phyloP scores from a whole-genome alignment of 1,140 invertebrate genomes.

The Arion vulgaris region DNA sequence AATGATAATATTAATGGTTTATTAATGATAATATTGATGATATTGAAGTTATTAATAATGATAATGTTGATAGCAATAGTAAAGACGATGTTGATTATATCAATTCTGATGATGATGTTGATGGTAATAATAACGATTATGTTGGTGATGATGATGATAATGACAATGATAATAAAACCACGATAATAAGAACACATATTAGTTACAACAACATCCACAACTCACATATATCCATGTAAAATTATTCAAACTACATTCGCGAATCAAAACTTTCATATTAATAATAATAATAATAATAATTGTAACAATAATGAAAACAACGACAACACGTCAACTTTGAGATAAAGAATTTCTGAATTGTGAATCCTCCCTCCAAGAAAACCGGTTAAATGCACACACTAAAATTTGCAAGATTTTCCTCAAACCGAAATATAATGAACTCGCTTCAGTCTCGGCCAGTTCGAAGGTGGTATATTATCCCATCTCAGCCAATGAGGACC shows the following conservation, averaged over 20 bases:
- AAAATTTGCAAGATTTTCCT: background rate
- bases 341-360: background rate
- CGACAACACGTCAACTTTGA: background rate
- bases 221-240: background rate
- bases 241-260: background rate
- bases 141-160: too few species aligned
- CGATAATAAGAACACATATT: too few species aligned
- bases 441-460: background rate
- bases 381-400: background rate
- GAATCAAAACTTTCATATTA: background rate
- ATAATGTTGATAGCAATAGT: background rate
- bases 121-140: too few species aligned
- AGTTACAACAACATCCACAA: background rate
- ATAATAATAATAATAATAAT: too few species aligned
- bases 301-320: background rate
- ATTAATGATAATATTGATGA: background rate
- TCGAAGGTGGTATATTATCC: background rate
- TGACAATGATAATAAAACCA: too few species aligned
- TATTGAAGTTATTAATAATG: background rate
- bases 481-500: background rate
- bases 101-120: too few species aligned
- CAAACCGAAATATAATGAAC: background rate
- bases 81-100: too few species aligned
- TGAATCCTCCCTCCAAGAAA: background rate
- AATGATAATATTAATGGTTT: background rate